phyloP scores from a whole-genome alignment of 2,797 vertebrate genomes.

The Sarcoramphus papa region DNA sequence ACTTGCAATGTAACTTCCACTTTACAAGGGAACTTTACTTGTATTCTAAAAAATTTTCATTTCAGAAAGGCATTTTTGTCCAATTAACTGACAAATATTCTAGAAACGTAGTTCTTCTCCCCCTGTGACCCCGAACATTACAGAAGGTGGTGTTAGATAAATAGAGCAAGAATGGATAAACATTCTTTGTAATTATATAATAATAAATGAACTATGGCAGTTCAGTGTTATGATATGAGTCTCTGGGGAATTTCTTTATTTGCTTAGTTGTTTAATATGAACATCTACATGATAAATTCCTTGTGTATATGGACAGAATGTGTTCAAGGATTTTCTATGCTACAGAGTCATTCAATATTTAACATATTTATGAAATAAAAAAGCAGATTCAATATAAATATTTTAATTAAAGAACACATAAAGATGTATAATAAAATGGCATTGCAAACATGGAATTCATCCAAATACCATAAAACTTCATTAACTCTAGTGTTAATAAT shows the following conservation, averaged over 20 bases:
- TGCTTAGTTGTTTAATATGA: constrained; percentile 22
- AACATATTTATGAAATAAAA: constrained; percentile 21
- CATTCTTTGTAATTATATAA: constrained; percentile 47
- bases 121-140: constrained; percentile 45
- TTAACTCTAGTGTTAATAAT: background rate
- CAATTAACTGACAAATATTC: background rate
- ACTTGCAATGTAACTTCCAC: background rate
- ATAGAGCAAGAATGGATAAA: constrained; percentile 58
- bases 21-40: background rate
- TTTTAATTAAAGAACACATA: background rate
- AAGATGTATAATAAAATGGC: background rate
- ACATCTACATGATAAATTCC: constrained; percentile 16
- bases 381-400: background rate
- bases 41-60: background rate
- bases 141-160: constrained; percentile 32
- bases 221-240: constrained; percentile 40
- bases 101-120: constrained; percentile 20
- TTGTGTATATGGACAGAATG: constrained; percentile 17
- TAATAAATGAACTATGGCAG: constrained; percentile 52
- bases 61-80: background rate
- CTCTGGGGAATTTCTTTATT: constrained; percentile 49
- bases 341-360: background rate
- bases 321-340: constrained; percentile 43
- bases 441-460: background rate
- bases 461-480: background rate